Conservation (phyloP, 2,797 vertebrate genomes). For the Pantherophis vulpinus region DNA sequence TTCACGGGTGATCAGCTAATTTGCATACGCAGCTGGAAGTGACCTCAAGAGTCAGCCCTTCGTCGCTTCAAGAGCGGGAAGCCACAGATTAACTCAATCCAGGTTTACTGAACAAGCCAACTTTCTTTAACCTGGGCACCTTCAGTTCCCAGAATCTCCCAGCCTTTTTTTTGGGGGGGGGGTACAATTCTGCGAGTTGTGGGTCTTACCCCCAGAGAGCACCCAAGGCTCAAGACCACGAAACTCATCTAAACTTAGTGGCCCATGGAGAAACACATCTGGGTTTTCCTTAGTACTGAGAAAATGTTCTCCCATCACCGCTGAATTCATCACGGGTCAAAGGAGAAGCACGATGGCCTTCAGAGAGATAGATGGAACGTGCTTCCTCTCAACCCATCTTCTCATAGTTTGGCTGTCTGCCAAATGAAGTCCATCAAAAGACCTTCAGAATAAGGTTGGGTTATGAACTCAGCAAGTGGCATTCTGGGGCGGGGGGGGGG, state of each 20-base stretch:
- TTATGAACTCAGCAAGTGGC: not conserved
- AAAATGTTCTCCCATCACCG: too few relatives aligned
- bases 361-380: not conserved
- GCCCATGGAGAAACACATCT: not conserved
- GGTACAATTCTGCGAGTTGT: not conserved
- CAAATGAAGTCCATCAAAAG: not conserved
- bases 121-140: not conserved
- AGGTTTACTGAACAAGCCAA: not conserved
- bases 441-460: not conserved
- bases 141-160: not conserved
- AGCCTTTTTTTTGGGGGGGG: not conserved
- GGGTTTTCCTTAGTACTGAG: too few relatives aligned
- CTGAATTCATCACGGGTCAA: not conserved
- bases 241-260: not conserved
- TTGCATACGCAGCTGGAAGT: not conserved
- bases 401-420: not conserved
- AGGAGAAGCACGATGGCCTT: too few relatives aligned
- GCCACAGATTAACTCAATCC: not conserved
- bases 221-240: not conserved
- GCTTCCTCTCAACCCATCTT: not conserved
- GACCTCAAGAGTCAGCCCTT: not conserved
- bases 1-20: not conserved
- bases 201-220: not conserved
- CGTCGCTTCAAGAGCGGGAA: not conserved
- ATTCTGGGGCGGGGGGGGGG: not conserved